phyloP scores from a whole-genome alignment of 2,113 vertebrate species.

The Dinomys branickii region DNA sequence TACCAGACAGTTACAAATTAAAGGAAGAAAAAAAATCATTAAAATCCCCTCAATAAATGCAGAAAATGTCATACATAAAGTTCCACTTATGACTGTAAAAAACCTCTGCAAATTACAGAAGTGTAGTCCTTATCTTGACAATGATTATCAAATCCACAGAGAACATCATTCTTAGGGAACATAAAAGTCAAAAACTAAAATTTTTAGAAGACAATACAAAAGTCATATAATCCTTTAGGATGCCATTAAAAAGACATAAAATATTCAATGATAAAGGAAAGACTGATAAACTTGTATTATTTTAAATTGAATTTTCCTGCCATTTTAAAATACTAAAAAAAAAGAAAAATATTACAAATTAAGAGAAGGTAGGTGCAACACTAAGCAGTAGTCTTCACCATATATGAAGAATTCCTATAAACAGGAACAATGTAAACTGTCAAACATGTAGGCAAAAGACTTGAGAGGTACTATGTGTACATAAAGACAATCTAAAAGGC shows the following conservation, averaged over 20 bases:
- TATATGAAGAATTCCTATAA: constrained; percentile 15
- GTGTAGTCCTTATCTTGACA: background rate
- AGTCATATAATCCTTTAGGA: background rate
- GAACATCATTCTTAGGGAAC: background rate
- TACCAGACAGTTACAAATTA: constrained; percentile 45
- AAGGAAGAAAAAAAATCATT: constrained; percentile 26
- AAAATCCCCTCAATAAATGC: background rate
- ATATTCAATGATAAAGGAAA: background rate
- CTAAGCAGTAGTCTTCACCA: background rate
- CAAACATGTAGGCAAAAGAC: background rate
- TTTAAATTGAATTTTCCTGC: constrained; percentile 16
- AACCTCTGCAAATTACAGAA: background rate
- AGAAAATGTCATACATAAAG: background rate
- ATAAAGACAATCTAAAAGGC: constrained; percentile 20
- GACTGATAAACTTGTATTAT: background rate
- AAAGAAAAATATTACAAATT: background rate
- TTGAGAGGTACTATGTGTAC: background rate
- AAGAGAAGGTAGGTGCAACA: background rate
- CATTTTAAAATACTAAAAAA: constrained; percentile 19
- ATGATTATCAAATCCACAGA: background rate
- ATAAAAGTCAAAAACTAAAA: constrained; percentile 41
- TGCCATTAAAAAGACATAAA: constrained; percentile 33
- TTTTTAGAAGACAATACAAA: background rate
- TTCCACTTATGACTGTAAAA: background rate
- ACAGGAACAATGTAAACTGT: constrained; percentile 19